These are phyloP conservation scores for Lacerta bilineata DNA, from an alignment of 2,797 vertebrate species.

Conservation along the genomic window DNA sequence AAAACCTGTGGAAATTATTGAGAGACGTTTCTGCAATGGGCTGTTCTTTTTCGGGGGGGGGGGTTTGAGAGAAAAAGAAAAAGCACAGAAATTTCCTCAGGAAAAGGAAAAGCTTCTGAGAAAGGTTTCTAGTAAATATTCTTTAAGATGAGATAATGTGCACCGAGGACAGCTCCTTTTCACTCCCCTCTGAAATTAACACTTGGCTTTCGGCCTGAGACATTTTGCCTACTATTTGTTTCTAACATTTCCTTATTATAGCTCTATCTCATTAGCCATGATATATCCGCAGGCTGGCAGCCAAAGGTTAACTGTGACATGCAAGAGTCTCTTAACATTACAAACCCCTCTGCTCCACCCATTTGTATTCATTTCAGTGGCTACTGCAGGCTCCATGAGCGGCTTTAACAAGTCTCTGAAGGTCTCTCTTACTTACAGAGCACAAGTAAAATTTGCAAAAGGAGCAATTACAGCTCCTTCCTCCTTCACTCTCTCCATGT, in stretches of 20 bases:
- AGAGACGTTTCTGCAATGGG: too few species aligned
- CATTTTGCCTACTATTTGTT: constrained; percentile 22
- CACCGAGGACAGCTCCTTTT: background rate
- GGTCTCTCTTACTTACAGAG: constrained; percentile 31
- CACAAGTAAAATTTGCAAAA: constrained; percentile 35
- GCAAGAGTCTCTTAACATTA: constrained; percentile 39
- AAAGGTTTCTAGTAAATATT: background rate
- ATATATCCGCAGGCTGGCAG: constrained; percentile 18
- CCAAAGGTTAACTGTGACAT: constrained; percentile 31
- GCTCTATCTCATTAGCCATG: constrained; percentile 28
- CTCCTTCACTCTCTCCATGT: constrained; percentile 6
- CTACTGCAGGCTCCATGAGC: constrained; percentile 26
- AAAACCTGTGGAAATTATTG: too few species aligned
- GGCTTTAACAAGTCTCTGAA: constrained; percentile 31
- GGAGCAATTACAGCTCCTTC: constrained; percentile 35
- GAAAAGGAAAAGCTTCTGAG: background rate
- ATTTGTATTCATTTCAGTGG: constrained; percentile 35
- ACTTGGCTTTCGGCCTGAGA: constrained; percentile 9
- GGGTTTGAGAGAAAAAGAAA: too few species aligned
- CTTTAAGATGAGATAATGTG: background rate
- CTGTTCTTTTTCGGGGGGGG: too few species aligned
- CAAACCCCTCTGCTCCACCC: constrained; percentile 24
- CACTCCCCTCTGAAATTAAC: background rate
- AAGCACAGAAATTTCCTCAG: background rate
- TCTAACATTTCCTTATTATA: constrained; percentile 30